These are phyloP conservation scores for Scaptomyza cyrtandrae DNA, from an alignment of 2,888 invertebrate genomes.

Conservation along the genomic window DNA sequence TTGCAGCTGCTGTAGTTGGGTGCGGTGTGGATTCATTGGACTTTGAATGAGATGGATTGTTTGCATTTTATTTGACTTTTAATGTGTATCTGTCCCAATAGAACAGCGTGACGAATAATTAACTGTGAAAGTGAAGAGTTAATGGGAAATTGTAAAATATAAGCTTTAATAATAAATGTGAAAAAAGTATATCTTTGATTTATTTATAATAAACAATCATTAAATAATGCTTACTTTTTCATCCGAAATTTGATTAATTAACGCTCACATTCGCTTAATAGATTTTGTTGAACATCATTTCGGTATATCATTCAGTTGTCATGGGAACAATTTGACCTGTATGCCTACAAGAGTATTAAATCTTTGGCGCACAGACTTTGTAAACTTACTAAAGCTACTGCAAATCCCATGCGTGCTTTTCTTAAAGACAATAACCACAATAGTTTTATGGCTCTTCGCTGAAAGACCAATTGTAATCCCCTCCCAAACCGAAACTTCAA, in stretches of 20 bases:
- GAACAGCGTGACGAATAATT: neutral
- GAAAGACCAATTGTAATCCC: slow-evolving; percentile 31
- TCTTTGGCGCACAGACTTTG: neutral
- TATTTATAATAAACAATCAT: neutral
- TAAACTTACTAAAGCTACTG: slow-evolving; percentile 4
- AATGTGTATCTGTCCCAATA: slow-evolving; percentile 8
- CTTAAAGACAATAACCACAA: slow-evolving; percentile 52
- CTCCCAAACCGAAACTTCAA: slow-evolving; percentile 4
- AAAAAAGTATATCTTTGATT: neutral
- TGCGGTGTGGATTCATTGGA: slow-evolving; percentile 1
- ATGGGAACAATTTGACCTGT: slow-evolving; percentile 4
- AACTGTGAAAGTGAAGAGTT: neutral
- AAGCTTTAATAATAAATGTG: neutral
- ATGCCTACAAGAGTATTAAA: slow-evolving; percentile 15
- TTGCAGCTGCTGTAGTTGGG: neutral
- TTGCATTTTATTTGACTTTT: slow-evolving; percentile 29
- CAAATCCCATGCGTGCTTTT: slow-evolving; percentile 44
- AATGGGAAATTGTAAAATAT: neutral
- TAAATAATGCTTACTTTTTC: neutral
- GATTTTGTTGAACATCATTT: slow-evolving; percentile 1
- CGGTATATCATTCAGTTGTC: slow-evolving; percentile 12
- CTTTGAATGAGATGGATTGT: slow-evolving; percentile 6
- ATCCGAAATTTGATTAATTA: neutral
- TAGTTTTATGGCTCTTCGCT: slow-evolving; percentile 70
- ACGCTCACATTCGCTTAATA: neutral